phyloP scores from a whole-genome alignment of 1,140 invertebrate genomes.

The Drosophila rufa region DNA sequence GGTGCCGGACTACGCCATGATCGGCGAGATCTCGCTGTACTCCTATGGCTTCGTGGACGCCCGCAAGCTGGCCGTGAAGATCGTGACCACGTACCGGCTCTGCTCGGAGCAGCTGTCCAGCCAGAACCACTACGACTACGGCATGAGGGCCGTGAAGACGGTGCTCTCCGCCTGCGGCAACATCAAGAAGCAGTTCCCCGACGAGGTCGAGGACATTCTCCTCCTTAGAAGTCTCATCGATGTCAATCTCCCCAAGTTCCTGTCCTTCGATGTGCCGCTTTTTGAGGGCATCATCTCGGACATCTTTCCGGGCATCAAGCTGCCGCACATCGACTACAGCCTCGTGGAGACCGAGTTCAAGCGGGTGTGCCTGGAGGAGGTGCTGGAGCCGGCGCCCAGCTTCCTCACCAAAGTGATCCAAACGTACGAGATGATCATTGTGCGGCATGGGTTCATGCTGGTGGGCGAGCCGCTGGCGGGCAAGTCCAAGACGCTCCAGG shows the following conservation, averaged over 20 bases:
- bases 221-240: slow-evolving; percentile 94
- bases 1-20: slow-evolving; percentile 97
- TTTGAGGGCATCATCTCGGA: slow-evolving; percentile 97
- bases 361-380: slow-evolving; percentile 87
- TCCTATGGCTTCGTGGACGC: slow-evolving; percentile 95
- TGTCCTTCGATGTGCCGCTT: slow-evolving; percentile 94
- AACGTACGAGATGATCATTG: slow-evolving; percentile 93
- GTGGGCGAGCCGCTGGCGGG: slow-evolving; percentile 91
- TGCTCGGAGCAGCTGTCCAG: slow-evolving; percentile 96
- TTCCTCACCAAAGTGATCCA: slow-evolving; percentile 92
- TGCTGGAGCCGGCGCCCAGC: slow-evolving; percentile 90
- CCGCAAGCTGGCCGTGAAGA: slow-evolving; percentile 92
- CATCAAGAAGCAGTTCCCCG: slow-evolving; percentile 93
- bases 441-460: slow-evolving; percentile 94
- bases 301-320: slow-evolving; percentile 92
- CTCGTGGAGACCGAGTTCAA: slow-evolving; percentile 87
- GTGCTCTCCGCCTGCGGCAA: slow-evolving; percentile 94
- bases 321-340: slow-evolving; percentile 91
- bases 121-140: slow-evolving; percentile 95
- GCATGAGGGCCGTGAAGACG: slow-evolving; percentile 94
- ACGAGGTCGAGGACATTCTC: slow-evolving; percentile 92
- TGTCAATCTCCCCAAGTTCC: slow-evolving; percentile 97
- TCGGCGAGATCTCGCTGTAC: slow-evolving; percentile 95
- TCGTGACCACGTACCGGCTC: slow-evolving; percentile 94
- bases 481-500: slow-evolving; percentile 88